Base-by-base conservation (phyloP, 2,113 vertebrate genomes). In the Hydrochoerus hydrochaeris region DNA sequence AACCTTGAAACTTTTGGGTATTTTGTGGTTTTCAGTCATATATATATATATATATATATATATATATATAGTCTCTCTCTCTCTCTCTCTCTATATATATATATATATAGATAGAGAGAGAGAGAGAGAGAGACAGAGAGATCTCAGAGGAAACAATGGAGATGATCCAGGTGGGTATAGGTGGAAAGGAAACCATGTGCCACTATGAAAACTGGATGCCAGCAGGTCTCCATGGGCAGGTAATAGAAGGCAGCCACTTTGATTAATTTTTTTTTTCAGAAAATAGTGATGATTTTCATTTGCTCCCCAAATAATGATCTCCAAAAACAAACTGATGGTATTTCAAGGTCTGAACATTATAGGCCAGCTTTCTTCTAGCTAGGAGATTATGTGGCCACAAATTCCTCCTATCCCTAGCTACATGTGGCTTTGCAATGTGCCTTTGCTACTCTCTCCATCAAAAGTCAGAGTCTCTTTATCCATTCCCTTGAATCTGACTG, bases 181-280 rank as follows among this genome's bases (percentile, higher is more conserved):
- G 38, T 52, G 32, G 41, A 67, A 60, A 75, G 24, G 54, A 81
- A 32, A 16, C 26, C 62, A n/a, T 49, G 14, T 2, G 3, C 7
- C 5, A 8, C 63, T 11, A 2, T 52, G 54, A 32, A 90, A 19
- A 17, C 35, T 16, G 11, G 19, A 14, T 62, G 20, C 4, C 7
- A 46, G 20, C 10, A 32, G 10, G 4, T n/a, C 8, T 90, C n/a
- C 75, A 0, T 24, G 13, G 49, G 44, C 20, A 7, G 0, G 4
- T 49, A 16, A 11, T 58, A 2, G 52, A 81, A 91, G 1, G 38
- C 28, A 8, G 2, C 32, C 41, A 69, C 28, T n/a, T 82, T 62
- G 85, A 8, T 46, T 71, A 54, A 44, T 10, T 1, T 26, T 86
- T 62, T 81, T 62, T 81, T 73, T 46, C 13, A 38, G 57, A 1